Evolutionary conservation across 2,888 invertebrate species (phyloP), one percentile per base, ranked within the genome.

Genomic region (Endotricha flammealis): DNA sequence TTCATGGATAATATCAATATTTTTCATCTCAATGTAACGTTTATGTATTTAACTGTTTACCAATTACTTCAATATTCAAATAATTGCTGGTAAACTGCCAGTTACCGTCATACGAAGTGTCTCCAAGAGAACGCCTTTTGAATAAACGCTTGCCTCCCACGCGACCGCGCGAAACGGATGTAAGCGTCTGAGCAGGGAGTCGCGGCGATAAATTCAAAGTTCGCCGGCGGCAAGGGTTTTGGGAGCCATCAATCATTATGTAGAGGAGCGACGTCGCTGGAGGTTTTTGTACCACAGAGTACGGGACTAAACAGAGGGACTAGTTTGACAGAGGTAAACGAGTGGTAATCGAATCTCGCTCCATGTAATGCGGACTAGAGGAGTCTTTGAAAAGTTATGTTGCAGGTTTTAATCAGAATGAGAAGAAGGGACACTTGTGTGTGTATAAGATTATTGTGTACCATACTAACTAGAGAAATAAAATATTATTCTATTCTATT

Each of bases 171-270:
- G 43, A 58, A 64, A 60, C 75, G 78, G 76, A 80, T 76, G 73
- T 70, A 69, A 59, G 57, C 60, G 69, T 68, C 76, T 51, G 56
- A 52, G 65, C 58, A 48, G 64, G 66, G 76, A 79, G 75, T 63
- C 61, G 50, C 59, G 64, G 61, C 72, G 67, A 82, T 85, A 86
- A 82, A 86, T 85, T 73, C 67, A 60, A 62, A 63, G 71, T 54
- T 75, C 63, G 83, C 83, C 79, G 83, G 71, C 73, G 74, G 83
- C 75, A 67, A 79, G 62, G 74, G 76, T 72, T 81, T 83, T 67
- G 80, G 82, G 76, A 74, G 61, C 72, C 63, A 86, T 86, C 85
- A 76, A 82, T 86, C 85, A 86, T 74, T 70, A 49, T 39, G 54
- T 50, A 59, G 64, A 64, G 61, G 53, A 66, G 66, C 64, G 57